Base-by-base conservation (phyloP, 2,888 invertebrate species). In the Eupithecia abbreviata region DNA sequence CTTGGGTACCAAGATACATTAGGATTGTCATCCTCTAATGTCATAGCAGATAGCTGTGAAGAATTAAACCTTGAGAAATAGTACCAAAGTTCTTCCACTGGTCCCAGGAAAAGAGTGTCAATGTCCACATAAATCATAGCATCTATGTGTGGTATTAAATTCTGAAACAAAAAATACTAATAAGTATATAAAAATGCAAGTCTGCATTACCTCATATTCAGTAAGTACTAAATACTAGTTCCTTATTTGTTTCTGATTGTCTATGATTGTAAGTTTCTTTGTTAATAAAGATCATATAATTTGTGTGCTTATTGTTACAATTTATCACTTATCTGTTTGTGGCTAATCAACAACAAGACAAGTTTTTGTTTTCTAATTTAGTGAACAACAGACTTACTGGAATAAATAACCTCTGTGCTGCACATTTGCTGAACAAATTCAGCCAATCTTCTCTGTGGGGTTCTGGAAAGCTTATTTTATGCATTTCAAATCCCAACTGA, bases 1-100 rank as follows among this genome's bases (percentile, higher is more conserved):
- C 99, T 95, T 86, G 98, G 98, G 90, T 99, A 99, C 99, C 99
- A 99, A 13, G 98, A 98, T 69, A 98, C 97, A 88, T 97, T 97
- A n/a, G 97, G 97, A 89, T 98, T 98, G 89, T 99, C 99, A 90
- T 98, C 98, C 91, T 99, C 99, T 0, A 98, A 96, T 18, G 98
- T 96, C 85, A 99, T 93, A 0, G 98, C 99, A 42, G 98, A 98
- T 88, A 99, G 96, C 88, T 99, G 99, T 62, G 96, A 96, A 30
- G 96, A 93, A 92, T 98, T 98, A 95, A 99, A 98, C 80, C 95
- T 92, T 18, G 93, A 90, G 88, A 99, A 99, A 89, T 96, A 96
- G n/a, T 95, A 90, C 99, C 99, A 99, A 51, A 99, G 91, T 74
- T 97, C 96, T 84, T 98, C 97, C 4, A 97, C 96, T 0, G 98